Base-by-base conservation (phyloP, 2,888 invertebrate genomes). In the Euclidia mi region DNA sequence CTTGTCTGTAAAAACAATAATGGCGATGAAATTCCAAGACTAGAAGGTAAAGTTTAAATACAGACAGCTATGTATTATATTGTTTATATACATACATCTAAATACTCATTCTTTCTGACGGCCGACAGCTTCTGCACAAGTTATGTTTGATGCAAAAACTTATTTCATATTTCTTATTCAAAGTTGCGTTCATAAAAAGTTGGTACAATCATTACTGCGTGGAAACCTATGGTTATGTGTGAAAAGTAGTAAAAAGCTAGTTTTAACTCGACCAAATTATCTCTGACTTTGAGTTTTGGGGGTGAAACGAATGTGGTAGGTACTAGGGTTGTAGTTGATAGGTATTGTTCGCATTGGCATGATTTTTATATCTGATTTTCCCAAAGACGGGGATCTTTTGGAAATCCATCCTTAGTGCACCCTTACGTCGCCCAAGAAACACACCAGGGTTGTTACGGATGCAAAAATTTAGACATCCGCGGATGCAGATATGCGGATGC, bases 141-240 rank as follows among this genome's bases (percentile, higher is more conserved):
- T 90, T 88, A 78, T 89, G 81, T 87, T 90, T 92, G 91, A 92
- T 90, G 90, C 69, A 79, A 62, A 79, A 92, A 92, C 86, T 92
- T 92, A 71, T 87, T 87, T 87, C 89, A 91, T 90, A 90, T 90
- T 90, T 91, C 91, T 87, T 91, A 85, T 86, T 86, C 85, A 79
- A 82, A 85, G 84, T 82, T 85, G 73, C 59, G 68, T 60, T 65
- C 65, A 67, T 70, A 76, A 78, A 81, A 72, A 28, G 78, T 62
- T 34, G 48, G 52, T 41, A 56, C 52, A 55, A 56, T 74, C 56
- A 63, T 68, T 65, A 71, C 42, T 50, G 58, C 53, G 56, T 29
- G 52, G 28, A 32, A 38, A 47, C 65, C 34, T 41, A 28, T 4
- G 57, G 35, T 15, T 44, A 34, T 34, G 38, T 53, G 42, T 56